phyloP scores from a whole-genome alignment of 2,888 invertebrate species.

The Lacanobia oleracea region DNA sequence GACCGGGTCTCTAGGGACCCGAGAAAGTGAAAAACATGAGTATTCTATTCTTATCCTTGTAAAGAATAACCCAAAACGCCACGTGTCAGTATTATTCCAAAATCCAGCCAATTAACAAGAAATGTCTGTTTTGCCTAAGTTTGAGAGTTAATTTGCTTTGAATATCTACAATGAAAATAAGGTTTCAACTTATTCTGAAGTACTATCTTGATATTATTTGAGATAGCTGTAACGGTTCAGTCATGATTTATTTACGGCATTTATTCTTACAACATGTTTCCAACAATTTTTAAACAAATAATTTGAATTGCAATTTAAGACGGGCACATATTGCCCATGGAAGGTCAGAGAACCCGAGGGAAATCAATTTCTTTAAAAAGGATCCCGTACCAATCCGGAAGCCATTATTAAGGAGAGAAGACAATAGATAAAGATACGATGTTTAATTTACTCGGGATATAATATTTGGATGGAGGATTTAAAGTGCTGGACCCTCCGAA shows the following conservation, averaged over 20 bases:
- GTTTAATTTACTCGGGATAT: conserved; percentile 57
- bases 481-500: conserved; percentile 43
- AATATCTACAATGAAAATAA: conserved; percentile 16
- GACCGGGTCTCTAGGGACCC: too few relatives aligned
- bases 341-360: conserved; percentile 45
- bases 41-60: not conserved
- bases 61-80: not conserved
- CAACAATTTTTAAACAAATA: conserved; percentile 28
- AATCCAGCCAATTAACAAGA: not conserved
- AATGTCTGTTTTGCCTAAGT: not conserved
- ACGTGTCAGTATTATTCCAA: not conserved
- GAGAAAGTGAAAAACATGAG: too few relatives aligned
- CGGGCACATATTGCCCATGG: conserved; percentile 14
- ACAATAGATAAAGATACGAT: conserved; percentile 42
- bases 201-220: conserved; percentile 1
- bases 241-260: conserved; percentile 23
- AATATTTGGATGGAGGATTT: conserved; percentile 45
- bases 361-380: conserved; percentile 56
- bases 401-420: conserved; percentile 44
- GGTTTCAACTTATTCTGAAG: not conserved
- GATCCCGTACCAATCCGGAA: conserved; percentile 20
- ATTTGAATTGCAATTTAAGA: conserved; percentile 25
- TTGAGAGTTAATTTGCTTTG: conserved; percentile 3
- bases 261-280: conserved; percentile 12
- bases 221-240: conserved; percentile 17